Evolutionary conservation across 35 echinoderm and acorn worm species (phyloP).

Genomic region (Hemicentrotus pulcherrimus): DNA sequence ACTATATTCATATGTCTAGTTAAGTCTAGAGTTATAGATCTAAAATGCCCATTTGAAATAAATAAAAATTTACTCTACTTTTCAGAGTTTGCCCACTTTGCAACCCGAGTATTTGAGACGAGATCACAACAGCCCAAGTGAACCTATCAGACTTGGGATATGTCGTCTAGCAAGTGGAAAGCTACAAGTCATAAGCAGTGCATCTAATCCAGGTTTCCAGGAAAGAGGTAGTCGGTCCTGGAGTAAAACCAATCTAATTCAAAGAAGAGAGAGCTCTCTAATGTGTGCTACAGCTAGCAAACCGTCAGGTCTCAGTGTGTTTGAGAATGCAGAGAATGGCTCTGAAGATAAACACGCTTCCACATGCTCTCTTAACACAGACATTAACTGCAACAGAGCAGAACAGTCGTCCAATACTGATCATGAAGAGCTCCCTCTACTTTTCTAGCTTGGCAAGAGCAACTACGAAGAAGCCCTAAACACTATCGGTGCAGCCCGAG

Average conservation of each 20-base stretch:
- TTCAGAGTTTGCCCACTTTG: not conserved
- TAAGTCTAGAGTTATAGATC: not conserved
- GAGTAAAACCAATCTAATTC: not conserved
- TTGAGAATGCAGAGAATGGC: not conserved
- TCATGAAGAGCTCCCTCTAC: constrained; percentile 54
- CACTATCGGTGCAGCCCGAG: constrained; percentile 40
- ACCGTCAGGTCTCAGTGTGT: not conserved
- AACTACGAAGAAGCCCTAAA: constrained; percentile 46
- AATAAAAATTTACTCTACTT: not conserved
- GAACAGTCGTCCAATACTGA: not conserved
- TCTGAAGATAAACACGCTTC: not conserved
- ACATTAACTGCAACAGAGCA: not conserved
- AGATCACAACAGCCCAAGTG: not conserved
- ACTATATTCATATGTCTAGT: too few relatives aligned
- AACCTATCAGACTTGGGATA: constrained; percentile 32
- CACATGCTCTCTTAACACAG: not conserved
- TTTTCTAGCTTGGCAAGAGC: constrained; percentile 50
- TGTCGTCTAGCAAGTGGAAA: constrained; percentile 33
- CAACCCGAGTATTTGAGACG: not conserved
- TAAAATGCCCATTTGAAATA: not conserved
- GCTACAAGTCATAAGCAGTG: not conserved
- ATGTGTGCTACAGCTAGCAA: not conserved
- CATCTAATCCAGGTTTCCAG: not conserved
- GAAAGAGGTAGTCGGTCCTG: not conserved
- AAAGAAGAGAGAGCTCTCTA: not conserved